phyloP scores from a whole-genome alignment of 2,888 invertebrate species.

The Rhyacophila evoluta region DNA sequence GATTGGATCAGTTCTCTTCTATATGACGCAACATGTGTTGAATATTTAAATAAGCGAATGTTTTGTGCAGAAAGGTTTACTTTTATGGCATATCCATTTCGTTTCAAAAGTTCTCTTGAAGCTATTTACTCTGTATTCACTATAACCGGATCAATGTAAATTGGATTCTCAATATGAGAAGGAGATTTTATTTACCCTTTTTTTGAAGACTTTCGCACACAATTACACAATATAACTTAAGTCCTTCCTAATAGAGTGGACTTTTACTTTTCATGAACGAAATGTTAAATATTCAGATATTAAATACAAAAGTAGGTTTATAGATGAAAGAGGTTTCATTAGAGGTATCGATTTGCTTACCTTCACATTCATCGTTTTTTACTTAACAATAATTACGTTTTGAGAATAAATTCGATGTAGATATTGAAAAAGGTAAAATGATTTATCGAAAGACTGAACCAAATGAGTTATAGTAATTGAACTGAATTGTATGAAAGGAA shows the following conservation, averaged over 20 bases:
- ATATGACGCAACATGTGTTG: constrained; percentile 15
- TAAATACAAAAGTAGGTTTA: too few relatives aligned
- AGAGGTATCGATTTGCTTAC: too few relatives aligned
- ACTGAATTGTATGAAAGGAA: too few relatives aligned
- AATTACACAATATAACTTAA: background rate
- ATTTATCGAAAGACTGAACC: too few relatives aligned
- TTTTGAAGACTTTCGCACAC: background rate
- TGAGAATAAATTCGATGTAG: too few relatives aligned
- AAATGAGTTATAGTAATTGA: too few relatives aligned
- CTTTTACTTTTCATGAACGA: too few relatives aligned
- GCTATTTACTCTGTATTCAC: constrained; percentile 23
- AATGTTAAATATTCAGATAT: too few relatives aligned
- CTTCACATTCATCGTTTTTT: too few relatives aligned
- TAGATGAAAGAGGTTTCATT: too few relatives aligned
- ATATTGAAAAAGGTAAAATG: too few relatives aligned
- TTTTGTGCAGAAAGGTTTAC: constrained; percentile 20
- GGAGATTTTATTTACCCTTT: background rate
- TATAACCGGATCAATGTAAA: background rate
- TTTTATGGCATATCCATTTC: constrained; percentile 23
- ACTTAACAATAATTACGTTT: too few relatives aligned
- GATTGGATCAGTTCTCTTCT: constrained; percentile 14
- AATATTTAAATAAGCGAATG: constrained; percentile 27
- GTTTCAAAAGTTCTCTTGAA: constrained; percentile 11
- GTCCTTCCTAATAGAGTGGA: background rate
- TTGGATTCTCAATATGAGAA: background rate